Evolutionary conservation across 2,888 invertebrate genomes (phyloP), one percentile per base, ranked within the genome.

Genomic region (Pristionchus arcanus): DNA sequence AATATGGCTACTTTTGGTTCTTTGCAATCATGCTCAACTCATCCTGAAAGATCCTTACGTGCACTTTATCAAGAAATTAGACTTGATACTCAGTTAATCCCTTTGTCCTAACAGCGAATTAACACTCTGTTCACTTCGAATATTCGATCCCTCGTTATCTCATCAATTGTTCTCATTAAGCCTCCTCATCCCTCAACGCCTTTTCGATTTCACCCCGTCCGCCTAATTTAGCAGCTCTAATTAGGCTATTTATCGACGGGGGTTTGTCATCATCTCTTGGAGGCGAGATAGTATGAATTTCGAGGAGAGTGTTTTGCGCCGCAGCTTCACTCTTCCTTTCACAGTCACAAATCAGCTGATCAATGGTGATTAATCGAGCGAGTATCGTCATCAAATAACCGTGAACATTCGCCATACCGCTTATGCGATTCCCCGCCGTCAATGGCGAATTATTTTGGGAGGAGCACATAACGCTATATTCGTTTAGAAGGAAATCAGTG

Each of bases 171-270:
- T 2, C 71, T 74, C 37, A 74, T 74, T 74, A 37, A n/a, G 16
- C 16, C 21, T 28, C 37, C 42, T 37, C 21, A 37, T 19, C 42
- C 37, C 34, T 49, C 81, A 81, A 81, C 81, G 81, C 81, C 81
- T 81, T 81, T 81, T 81, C 81, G 81, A 81, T 81, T 81, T 74
- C 74, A 37, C 25, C 37, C 74, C 37, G 9, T 16, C 77, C 49
- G 81, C 81, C 28, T 9, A 34, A 34, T 71, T 71, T 28, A 71
- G 68, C 31, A 9, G 7, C 28, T 31, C 28, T 81, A 81, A 81
- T 81, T 81, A 81, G 81, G 81, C 81, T 81, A 81, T 81, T 81
- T 81, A 81, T 81, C 81, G 31, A 0, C 71, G 34, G 42, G 25
- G 77, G 25, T 81, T 81, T 49, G 28, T 81, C 37, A 77, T 77